Evolutionary conservation across 2,797 vertebrate genomes (phyloP), one percentile per base, ranked within the genome.

Genomic region (Huso huso): DNA sequence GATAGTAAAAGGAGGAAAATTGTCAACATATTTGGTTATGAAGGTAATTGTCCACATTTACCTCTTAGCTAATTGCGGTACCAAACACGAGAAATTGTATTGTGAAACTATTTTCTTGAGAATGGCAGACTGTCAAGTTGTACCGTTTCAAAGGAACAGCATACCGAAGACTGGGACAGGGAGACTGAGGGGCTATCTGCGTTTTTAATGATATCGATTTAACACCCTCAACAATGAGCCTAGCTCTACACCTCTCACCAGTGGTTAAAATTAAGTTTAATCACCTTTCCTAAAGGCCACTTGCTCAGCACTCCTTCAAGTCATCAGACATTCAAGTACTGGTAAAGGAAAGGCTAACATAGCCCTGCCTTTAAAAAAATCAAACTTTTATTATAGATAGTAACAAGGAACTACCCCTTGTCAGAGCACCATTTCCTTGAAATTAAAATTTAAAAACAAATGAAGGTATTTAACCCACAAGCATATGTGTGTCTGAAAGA

Each of bases 201-300:
- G 37, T 37, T 37, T 37, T 4, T 37, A 37, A 37, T 37, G 37
- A 37, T 37, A 37, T 37, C 5, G 37, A 37, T 4, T 18, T 18
- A 37, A 37, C 37, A 37, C 37, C 37, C 37, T 37, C 37, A 37
- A 37, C 37, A 37, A 37, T 37, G 4, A 37, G 37, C 1, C 37
- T 37, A 37, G 5, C 37, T 18, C 18, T 37, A 37, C 37, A 37
- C 37, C 37, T 1, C 84, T 88, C 84, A 88, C 77, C 79, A 81
- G 76, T 84, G 84, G 86, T 84, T 86, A 83, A 79, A 82, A 77
- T 79, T 74, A 83, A 79, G 77, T 84, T 80, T 81, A 87, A 83
- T 79, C 82, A 82, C 84, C 79, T 85, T 86, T 81, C 76, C 71
- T 73, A 85, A 94, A 94, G 92, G 92, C 89, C 89, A 90, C 89